Base-by-base conservation (phyloP, 2,797 vertebrate species). In the Smutsia temminckii region DNA sequence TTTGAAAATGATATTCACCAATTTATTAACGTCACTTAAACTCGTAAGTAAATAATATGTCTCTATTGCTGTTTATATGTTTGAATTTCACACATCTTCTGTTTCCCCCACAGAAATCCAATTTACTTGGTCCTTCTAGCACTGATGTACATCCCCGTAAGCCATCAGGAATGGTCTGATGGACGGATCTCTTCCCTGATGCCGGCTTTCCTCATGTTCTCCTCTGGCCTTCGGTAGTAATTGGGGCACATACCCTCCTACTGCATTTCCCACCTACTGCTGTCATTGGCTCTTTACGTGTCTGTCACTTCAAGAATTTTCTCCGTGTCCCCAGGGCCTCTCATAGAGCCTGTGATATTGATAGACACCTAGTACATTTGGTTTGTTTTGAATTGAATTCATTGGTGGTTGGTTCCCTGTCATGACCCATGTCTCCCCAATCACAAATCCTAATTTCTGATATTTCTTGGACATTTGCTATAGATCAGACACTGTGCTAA, bases 31-130 rank as follows among this genome's bases (percentile, higher is more conserved):
- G 42, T 79, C 68, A 21, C 25, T 64, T 89, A 85, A 92, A 46
- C 27, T 37, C 34, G 0, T 61, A 49, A 72, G 71, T 69, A 72
- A 79, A 63, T 57, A 13, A 51, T 37, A 75, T 34, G 46, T 46
- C 46, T 88, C 49, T 46, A 63, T 29, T 69, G 16, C 32, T 74
- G 74, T 78, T 40, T 42, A 3, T 81, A 3, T 8, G 42, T 84
- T 80, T 94, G 75, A n/a, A 83, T 74, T 61, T 61, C 90, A 89
- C n/a, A 55, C 27, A 25, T 57, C 61, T 85, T 78, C 29, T 91
- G 55, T 57, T 71, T 21, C 7, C 42, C 20, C 20, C 89, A 53
- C 12, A 88, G 53, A 94, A 88, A 79, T 83, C 18, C 42, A 77
- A 23, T 55, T 51, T 69, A 61, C 51, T 18, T 59, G 57, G 78